These are phyloP conservation scores for Balaeniceps rex DNA, from an alignment of 2,113 vertebrate genomes.

Conservation along the genomic window DNA sequence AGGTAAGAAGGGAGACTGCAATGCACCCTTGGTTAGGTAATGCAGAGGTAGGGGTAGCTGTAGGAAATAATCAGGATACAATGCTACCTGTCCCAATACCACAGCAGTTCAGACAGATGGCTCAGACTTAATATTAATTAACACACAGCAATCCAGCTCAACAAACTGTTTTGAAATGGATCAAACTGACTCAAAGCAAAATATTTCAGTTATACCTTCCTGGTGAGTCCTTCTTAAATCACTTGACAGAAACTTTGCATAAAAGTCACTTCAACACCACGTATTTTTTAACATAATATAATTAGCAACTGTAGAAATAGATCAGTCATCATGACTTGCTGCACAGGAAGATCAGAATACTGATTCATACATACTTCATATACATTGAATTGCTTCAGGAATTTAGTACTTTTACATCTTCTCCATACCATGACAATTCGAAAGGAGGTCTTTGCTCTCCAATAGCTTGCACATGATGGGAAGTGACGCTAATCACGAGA, in stretches of 20 bases:
- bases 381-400: slow-evolving; percentile 12
- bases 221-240: background rate
- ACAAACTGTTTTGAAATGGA: slow-evolving; percentile 20
- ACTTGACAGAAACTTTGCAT: background rate
- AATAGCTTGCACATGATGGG: slow-evolving; percentile 46
- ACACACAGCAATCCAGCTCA: background rate
- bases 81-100: background rate
- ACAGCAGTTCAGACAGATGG: background rate
- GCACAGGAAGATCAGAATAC: slow-evolving; percentile 34
- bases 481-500: slow-evolving; percentile 52
- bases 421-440: background rate
- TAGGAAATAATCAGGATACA: background rate
- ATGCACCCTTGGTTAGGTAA: background rate
- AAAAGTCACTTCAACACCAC: slow-evolving; percentile 38
- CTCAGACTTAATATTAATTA: background rate
- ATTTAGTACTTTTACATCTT: background rate
- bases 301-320: slow-evolving; percentile 57
- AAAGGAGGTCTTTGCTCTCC: background rate
- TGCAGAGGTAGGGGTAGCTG: background rate
- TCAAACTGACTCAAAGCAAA: slow-evolving; percentile 12
- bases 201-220: slow-evolving; percentile 12
- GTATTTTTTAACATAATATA: slow-evolving; percentile 45
- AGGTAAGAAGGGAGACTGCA: background rate
- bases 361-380: slow-evolving; percentile 51
- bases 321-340: slow-evolving; percentile 54